phyloP scores from a whole-genome alignment of 1,140 invertebrate genomes.

The Drosophila jambulina region DNA sequence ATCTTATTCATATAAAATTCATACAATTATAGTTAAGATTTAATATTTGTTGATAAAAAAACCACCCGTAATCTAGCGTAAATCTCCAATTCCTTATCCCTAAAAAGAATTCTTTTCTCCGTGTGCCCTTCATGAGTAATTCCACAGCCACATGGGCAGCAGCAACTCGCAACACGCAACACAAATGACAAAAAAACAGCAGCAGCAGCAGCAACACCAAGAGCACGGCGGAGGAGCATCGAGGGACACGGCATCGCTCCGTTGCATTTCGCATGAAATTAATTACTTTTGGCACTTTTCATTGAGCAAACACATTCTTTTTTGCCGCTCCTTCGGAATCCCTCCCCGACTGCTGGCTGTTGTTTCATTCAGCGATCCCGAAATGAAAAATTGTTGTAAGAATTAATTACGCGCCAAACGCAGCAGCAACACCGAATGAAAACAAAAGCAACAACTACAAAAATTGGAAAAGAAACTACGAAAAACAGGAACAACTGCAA shows the following conservation, averaged over 20 bases:
- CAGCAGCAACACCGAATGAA: conserved; percentile 40
- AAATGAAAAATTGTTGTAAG: conserved; percentile 81
- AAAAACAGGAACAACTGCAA: conserved; percentile 40
- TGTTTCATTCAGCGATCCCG: conserved; percentile 66
- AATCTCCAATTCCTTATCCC: background rate
- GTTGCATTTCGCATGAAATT: conserved; percentile 83
- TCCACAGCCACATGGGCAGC: conserved; percentile 65
- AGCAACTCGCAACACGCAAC: conserved; percentile 52
- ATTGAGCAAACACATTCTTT: conserved; percentile 81
- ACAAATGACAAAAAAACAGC: conserved; percentile 54
- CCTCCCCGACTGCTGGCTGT: conserved; percentile 16
- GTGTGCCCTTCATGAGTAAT: conserved; percentile 66
- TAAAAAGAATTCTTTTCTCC: background rate
- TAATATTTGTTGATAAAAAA: background rate
- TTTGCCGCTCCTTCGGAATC: conserved; percentile 14
- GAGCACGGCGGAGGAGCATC: conserved; percentile 15
- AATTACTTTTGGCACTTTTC: conserved; percentile 84
- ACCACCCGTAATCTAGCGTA: background rate
- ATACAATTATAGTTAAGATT: background rate
- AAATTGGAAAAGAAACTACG: conserved; percentile 7
- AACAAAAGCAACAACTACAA: background rate
- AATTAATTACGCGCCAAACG: conserved; percentile 82
- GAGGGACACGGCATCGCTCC: conserved; percentile 56
- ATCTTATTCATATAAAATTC: background rate
- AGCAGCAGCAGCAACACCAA: conserved; percentile 4